Base-by-base conservation (phyloP, 2,888 invertebrate species). In the Plebejus anna region DNA sequence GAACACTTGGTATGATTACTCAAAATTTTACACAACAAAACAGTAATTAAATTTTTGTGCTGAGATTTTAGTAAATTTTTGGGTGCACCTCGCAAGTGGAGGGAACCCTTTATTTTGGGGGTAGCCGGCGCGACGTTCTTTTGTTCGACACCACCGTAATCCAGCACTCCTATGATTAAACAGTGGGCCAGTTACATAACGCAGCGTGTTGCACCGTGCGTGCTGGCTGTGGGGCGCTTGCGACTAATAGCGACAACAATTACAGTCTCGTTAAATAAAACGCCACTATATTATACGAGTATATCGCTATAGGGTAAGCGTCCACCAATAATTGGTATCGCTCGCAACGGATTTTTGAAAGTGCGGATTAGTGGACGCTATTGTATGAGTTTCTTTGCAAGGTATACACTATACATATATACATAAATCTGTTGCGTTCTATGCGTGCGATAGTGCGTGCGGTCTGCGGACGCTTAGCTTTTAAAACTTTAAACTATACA, bases 111-210 rank as follows among this genome's bases (percentile, higher is more conserved):
- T 66, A 66, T 66, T 66, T 66, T 32, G 28, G 66, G 66, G 66
- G 66, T 66, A 36, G 66, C 28, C 66, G 66, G 66, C 66, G 66
- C 66, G 66, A 66, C 66, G 66, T 66, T 66, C 66, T 66, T 66
- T 72, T 47, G 72, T 72, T 72, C 22, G 11, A 42, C 47, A 72
- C 22, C 47, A 28, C 47, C n/a, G 38, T 71, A 71, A 71, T 71
- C 42, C 38, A 72, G 72, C 72, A 72, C 72, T 72, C 32, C 47
- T 6, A 73, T 73, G 32, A 73, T 73, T 51, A 55, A 73, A 73
- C 55, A 73, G 73, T 73, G 16, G 73, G 73, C 73, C 73, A 73
- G 73, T 73, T 55, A 55, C 73, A 73, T 73, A 73, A 73, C 51
- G 73, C 73, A 55, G 22, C 22, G 72, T 72, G 42, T 55, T 73